Evolutionary conservation across 2,888 invertebrate species (phyloP).

Genomic region (Leptinotarsa tumamoca): DNA sequence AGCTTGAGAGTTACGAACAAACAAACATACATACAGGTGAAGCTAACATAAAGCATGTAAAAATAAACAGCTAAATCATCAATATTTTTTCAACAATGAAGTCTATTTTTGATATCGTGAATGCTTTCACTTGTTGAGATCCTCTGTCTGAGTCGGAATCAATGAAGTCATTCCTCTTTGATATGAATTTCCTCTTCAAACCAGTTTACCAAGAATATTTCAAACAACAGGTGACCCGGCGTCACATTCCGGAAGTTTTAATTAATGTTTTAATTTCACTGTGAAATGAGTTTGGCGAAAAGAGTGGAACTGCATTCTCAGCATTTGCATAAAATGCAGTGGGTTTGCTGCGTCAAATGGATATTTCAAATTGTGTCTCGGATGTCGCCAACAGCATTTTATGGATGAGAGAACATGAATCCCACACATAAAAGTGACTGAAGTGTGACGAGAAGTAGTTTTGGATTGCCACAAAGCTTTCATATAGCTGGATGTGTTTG

Average conservation of each 20-base stretch:
- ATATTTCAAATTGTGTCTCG: conserved; percentile 17
- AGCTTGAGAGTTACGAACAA: no score
- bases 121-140: no score
- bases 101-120: no score
- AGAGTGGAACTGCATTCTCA: conserved; percentile 15
- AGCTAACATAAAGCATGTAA: no score
- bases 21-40: no score
- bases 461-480: conserved; percentile 2
- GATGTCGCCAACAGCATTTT: conserved; percentile 9
- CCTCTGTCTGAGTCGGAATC: no score
- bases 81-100: no score
- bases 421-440: conserved; percentile 4
- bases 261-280: conserved; percentile 10
- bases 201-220: neutral
- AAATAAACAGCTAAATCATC: no score
- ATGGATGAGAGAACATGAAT: conserved; percentile 14
- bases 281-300: conserved; percentile 6
- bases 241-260: conserved; percentile 9
- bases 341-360: conserved; percentile 10
- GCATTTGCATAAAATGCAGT: conserved; percentile 21
- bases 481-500: neutral
- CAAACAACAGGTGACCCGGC: conserved; percentile 14
- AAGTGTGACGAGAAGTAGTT: neutral
- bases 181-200: neutral
- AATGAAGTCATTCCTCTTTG: no score